A percentile compares a stretch with the other conserved stretches of the same genome.
Evolutionary conservation across 2,888 invertebrate species (phyloP).

Genomic region (Saturnia pavonia): DNA sequence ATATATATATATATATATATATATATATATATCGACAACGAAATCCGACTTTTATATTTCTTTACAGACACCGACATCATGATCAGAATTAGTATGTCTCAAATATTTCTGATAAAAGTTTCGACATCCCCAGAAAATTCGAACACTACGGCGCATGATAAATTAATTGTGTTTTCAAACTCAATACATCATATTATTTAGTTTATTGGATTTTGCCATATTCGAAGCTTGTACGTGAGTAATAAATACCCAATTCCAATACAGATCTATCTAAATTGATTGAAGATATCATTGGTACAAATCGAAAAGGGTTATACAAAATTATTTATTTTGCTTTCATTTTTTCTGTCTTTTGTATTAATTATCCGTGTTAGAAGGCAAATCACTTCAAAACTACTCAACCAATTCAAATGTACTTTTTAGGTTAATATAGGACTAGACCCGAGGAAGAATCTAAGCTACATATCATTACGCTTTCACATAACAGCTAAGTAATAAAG

Average conservation of each 20-base stretch:
- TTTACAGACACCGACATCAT: background rate
- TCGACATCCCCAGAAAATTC: background rate
- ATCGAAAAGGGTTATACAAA: background rate
- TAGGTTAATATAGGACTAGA: too few species aligned
- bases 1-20: too few species aligned
- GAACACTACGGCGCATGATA: constrained; percentile 1
- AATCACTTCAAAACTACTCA: too few species aligned
- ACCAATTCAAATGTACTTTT: too few species aligned
- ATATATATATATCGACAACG: too few species aligned
- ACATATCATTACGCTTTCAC: too few species aligned
- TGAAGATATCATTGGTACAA: background rate
- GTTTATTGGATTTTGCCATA: background rate
- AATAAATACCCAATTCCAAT: background rate
- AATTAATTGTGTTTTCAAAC: background rate
- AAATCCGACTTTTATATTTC: too few species aligned
- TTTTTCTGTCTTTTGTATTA: background rate
- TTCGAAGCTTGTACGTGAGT: background rate
- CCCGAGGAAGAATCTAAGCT: too few species aligned
- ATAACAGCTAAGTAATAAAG: too few species aligned
- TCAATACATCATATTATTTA: constrained; percentile 2
- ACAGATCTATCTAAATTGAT: background rate
- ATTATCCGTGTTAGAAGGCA: too few species aligned
- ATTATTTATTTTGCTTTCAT: background rate
- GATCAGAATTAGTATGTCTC: background rate
- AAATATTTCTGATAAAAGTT: background rate